Conservation (phyloP, 2,888 invertebrate species). For the Tipula lateralis region DNA sequence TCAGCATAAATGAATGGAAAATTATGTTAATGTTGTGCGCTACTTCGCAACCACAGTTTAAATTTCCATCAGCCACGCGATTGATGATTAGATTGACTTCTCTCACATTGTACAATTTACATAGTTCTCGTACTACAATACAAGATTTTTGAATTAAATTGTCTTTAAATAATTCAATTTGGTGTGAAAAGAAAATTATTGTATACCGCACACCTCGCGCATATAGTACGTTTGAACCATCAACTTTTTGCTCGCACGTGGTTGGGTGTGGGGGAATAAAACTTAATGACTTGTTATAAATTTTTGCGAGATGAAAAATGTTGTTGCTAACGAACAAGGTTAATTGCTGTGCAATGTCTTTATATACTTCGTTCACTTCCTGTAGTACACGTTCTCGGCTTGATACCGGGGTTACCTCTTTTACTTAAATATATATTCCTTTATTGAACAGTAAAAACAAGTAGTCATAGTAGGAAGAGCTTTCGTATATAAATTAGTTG, state of each 20-base stretch:
- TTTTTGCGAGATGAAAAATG: not conserved
- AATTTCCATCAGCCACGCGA: not conserved
- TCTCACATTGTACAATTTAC: not conserved
- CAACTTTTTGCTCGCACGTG: too few relatives aligned
- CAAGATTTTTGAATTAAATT: not conserved
- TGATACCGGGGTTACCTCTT: too few relatives aligned
- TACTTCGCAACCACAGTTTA: not conserved
- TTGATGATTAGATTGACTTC: not conserved
- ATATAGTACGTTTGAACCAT: too few relatives aligned
- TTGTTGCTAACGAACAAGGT: too few relatives aligned
- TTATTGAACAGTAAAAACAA: too few relatives aligned
- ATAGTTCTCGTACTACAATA: not conserved
- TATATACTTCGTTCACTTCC: too few relatives aligned
- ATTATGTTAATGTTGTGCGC: slow-evolving; percentile 15
- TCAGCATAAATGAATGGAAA: slow-evolving; percentile 25
- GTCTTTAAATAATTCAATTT: not conserved
- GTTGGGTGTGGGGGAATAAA: not conserved
- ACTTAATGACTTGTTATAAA: not conserved
- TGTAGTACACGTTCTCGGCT: too few relatives aligned
- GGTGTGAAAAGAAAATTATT: not conserved
- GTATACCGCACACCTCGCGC: too few relatives aligned
- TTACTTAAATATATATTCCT: too few relatives aligned
- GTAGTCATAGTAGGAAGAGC: too few relatives aligned
- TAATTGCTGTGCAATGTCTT: too few relatives aligned
- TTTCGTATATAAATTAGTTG: too few relatives aligned